A percentile compares a stretch with the other conserved stretches of the same genome.
Evolutionary conservation across 2,888 invertebrate species (phyloP).

Genomic region (Maniola hyperantus): DNA sequence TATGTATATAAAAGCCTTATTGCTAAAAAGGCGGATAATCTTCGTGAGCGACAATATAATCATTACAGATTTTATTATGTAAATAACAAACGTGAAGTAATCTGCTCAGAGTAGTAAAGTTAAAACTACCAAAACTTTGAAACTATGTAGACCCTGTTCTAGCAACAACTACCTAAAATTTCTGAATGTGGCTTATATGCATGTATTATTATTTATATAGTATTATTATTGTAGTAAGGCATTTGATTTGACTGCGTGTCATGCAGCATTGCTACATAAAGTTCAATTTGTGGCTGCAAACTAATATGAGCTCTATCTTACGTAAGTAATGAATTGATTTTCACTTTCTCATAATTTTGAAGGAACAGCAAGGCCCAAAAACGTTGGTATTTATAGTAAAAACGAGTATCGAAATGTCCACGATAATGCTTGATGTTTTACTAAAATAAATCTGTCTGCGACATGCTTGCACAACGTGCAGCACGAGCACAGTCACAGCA

Average conservation of each 20-base stretch:
- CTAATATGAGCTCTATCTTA: conserved; percentile 11
- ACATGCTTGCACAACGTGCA: too few species aligned
- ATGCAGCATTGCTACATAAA: conserved; percentile 24
- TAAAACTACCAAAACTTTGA: conserved; percentile 37
- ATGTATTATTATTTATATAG: conserved; percentile 34
- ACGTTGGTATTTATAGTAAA: too few species aligned
- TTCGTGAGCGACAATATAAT: conserved; percentile 60
- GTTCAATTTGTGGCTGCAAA: conserved; percentile 15
- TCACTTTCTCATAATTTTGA: not conserved
- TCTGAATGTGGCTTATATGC: conserved; percentile 45
- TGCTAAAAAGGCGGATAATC: conserved; percentile 73
- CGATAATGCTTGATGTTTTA: too few species aligned
- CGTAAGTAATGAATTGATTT: not conserved
- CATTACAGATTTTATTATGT: conserved; percentile 20
- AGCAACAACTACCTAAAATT: conserved; percentile 42
- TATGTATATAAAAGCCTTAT: conserved; percentile 58
- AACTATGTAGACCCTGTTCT: conserved; percentile 44
- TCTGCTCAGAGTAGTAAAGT: conserved; percentile 26
- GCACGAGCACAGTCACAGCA: too few species aligned
- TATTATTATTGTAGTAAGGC: conserved; percentile 39
- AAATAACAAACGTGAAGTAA: conserved; percentile 30
- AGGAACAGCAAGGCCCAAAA: not conserved
- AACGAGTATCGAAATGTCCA: too few species aligned
- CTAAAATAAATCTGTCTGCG: too few species aligned
- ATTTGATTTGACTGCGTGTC: conserved; percentile 29